A percentile compares a stretch with the other conserved stretches of the same genome.
These are phyloP conservation scores for Characodon lateralis DNA, from an alignment of 2,797 vertebrate genomes.

Conservation along the genomic window DNA sequence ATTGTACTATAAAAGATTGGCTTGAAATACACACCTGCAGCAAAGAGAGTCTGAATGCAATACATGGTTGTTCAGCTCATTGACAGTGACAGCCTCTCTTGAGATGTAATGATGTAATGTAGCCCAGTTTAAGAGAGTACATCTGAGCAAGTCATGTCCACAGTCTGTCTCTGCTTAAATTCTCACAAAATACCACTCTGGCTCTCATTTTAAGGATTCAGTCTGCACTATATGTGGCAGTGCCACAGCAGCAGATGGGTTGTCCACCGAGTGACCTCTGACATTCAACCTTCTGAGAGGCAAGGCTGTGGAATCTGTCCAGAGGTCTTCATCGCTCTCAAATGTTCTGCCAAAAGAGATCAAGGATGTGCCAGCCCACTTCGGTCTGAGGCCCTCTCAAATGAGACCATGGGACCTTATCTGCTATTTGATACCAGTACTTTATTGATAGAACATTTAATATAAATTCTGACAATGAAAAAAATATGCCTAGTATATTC, in stretches of 20 bases:
- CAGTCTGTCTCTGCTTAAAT: slow-evolving; percentile 45
- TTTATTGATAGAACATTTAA: neutral
- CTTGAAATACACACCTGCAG: neutral
- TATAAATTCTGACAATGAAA: neutral
- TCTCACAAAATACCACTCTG: slow-evolving; percentile 51
- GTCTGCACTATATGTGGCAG: slow-evolving; percentile 37
- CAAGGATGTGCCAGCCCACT: slow-evolving; percentile 34
- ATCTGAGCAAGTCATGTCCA: slow-evolving; percentile 34
- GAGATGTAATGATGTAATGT: slow-evolving; percentile 6
- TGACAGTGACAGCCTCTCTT: slow-evolving; percentile 23
- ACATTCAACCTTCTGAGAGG: slow-evolving; percentile 63
- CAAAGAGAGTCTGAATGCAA: neutral
- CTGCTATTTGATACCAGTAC: slow-evolving; percentile 32
- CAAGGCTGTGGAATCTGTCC: slow-evolving; percentile 59
- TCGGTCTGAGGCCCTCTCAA: slow-evolving; percentile 54
- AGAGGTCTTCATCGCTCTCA: slow-evolving; percentile 61
- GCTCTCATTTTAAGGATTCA: slow-evolving; percentile 39
- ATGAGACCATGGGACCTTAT: slow-evolving; percentile 45
- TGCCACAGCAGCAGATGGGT: slow-evolving; percentile 68
- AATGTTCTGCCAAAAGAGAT: slow-evolving; percentile 65
- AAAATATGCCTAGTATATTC: neutral
- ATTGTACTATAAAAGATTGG: neutral
- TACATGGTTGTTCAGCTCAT: slow-evolving; percentile 18
- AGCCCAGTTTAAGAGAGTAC: slow-evolving; percentile 14
- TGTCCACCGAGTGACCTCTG: slow-evolving; percentile 58